Evolutionary conservation across 2,888 invertebrate species (phyloP).

Genomic region (Anthophora plumipes): DNA sequence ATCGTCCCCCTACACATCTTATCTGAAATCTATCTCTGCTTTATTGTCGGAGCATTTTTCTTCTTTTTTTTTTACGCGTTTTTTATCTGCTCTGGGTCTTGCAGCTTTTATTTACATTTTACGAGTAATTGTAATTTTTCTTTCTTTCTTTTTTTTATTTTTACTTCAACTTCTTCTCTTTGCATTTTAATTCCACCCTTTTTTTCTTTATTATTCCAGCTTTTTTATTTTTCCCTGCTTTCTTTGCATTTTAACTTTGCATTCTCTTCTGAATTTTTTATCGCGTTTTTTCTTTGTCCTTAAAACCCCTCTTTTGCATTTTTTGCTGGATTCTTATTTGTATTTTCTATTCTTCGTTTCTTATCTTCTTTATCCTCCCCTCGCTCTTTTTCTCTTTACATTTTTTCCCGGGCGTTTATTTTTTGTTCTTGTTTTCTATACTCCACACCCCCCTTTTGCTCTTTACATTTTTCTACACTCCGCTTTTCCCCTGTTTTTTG

Average conservation of each 20-base stretch:
- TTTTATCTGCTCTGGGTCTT: not conserved
- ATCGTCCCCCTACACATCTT: not conserved
- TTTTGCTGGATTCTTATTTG: too few relatives aligned
- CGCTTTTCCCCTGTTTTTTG: not conserved
- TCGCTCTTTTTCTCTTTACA: too few relatives aligned
- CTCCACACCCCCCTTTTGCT: too few relatives aligned
- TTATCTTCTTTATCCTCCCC: not conserved
- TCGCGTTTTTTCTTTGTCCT: too few relatives aligned
- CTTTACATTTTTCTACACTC: not conserved
- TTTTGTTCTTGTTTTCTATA: not conserved
- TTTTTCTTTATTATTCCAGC: too few relatives aligned
- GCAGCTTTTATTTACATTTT: not conserved
- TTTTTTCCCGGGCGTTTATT: too few relatives aligned
- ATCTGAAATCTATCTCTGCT: not conserved
- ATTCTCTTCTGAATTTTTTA: not conserved
- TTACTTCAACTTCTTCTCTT: conserved; percentile 1
- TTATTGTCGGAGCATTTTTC: not conserved
- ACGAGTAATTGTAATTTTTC: not conserved
- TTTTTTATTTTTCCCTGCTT: too few relatives aligned
- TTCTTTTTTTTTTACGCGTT: not conserved
- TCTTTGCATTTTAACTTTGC: not conserved
- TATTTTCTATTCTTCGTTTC: too few relatives aligned
- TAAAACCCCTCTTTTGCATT: too few relatives aligned
- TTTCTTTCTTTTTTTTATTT: too few relatives aligned
- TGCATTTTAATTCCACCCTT: not conserved